These are phyloP conservation scores for Amia ocellicauda DNA, from an alignment of 2,113 vertebrate species.

Conservation along the genomic window DNA sequence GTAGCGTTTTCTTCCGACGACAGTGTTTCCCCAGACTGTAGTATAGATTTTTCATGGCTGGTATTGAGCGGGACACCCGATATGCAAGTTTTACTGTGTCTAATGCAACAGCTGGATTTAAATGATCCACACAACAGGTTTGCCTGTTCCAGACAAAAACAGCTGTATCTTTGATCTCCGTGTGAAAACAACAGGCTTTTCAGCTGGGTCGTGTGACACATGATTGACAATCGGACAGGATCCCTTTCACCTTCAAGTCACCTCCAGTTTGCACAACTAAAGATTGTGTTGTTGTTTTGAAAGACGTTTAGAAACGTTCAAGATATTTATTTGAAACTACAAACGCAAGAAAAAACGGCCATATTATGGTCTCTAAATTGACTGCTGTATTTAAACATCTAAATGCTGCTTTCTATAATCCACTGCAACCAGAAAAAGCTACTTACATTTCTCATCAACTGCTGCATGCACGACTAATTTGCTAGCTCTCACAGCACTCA, in stretches of 20 bases:
- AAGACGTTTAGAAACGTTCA: background rate
- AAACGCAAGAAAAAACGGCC: no score
- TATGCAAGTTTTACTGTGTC: background rate
- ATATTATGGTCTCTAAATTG: no score
- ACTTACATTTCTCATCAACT: background rate
- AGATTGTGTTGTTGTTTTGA: background rate
- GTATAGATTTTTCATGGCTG: slow-evolving; percentile 8
- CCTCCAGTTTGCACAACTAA: background rate
- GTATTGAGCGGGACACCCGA: background rate
- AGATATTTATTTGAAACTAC: no score
- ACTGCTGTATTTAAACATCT: no score
- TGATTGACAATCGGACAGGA: background rate
- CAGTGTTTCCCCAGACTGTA: background rate
- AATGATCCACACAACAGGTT: background rate
- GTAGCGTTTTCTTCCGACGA: background rate
- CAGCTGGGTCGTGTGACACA: background rate
- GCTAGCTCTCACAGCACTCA: background rate
- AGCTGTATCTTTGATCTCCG: background rate
- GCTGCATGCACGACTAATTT: background rate
- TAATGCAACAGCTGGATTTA: background rate
- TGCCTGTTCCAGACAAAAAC: background rate
- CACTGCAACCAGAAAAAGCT: background rate
- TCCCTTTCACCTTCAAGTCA: slow-evolving; percentile 11
- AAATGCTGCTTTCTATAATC: no score
- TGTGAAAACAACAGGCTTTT: background rate